A percentile compares a stretch with the other conserved stretches of the same genome.
Conservation (phyloP, 2,888 invertebrate genomes). For the Frankliniella intonsa region DNA sequence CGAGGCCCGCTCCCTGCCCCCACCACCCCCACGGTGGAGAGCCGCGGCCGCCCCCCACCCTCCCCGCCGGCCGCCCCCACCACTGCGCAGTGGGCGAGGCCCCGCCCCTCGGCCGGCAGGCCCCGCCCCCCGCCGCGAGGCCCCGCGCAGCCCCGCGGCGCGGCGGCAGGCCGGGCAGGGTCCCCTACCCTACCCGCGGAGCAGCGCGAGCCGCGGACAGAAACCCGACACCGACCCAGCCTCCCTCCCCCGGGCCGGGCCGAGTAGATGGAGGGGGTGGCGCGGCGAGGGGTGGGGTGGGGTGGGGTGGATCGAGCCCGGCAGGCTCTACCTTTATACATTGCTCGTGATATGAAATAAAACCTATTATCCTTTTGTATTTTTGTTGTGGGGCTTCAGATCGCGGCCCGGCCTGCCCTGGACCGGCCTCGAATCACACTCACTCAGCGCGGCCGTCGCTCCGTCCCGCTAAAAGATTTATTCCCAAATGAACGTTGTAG, state of each 20-base stretch:
- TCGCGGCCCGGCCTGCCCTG: background rate
- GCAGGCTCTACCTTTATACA: background rate
- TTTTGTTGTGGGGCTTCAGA: slow-evolving; percentile 14
- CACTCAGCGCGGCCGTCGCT: slow-evolving; percentile 11
- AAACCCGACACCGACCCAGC: background rate
- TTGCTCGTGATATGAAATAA: slow-evolving; percentile 25
- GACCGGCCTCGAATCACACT: background rate
- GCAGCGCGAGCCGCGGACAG: background rate
- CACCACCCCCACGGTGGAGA: background rate
- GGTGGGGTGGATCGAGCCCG: background rate
- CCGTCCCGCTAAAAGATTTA: background rate
- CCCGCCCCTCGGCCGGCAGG: background rate
- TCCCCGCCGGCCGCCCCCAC: background rate
- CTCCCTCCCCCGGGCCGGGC: background rate
- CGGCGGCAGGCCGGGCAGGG: background rate
- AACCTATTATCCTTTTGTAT: slow-evolving; percentile 25
- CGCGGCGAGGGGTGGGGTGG: background rate
- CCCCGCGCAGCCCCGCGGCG: background rate
- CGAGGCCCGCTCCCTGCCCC: background rate
- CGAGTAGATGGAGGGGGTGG: background rate
- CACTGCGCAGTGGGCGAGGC: background rate
- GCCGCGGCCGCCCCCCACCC: background rate
- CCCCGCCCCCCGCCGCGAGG: background rate
- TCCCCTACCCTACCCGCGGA: background rate
- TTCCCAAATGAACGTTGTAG: slow-evolving; percentile 14